Conservation (phyloP, 2,888 invertebrate species). For the Cryptocephalus primarius region DNA sequence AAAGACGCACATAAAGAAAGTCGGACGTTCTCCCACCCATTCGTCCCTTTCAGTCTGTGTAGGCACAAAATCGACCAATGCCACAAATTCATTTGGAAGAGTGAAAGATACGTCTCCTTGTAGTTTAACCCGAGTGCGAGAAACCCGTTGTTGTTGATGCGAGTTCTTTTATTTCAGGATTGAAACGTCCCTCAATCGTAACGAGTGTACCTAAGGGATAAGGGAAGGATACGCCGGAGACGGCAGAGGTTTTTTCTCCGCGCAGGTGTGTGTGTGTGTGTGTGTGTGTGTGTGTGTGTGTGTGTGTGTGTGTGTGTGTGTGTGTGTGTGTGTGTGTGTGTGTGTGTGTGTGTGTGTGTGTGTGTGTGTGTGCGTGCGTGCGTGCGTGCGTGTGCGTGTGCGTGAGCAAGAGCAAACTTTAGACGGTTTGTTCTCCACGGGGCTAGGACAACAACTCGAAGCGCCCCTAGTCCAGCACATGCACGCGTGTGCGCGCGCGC, state of each 20-base stretch:
- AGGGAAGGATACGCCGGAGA: slow-evolving; percentile 11
- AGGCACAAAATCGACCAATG: too few relatives aligned
- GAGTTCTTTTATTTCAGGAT: slow-evolving; percentile 13
- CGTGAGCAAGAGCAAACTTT: slow-evolving; percentile 19
- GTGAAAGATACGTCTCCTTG: too few relatives aligned
- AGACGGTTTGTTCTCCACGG: slow-evolving; percentile 19
- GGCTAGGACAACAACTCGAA: slow-evolving; percentile 12
- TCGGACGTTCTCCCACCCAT: too few relatives aligned
- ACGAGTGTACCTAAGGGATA: slow-evolving; percentile 14
- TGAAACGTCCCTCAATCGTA: slow-evolving; percentile 19
- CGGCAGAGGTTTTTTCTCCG: slow-evolving; percentile 9
- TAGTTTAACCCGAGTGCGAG: neutral
- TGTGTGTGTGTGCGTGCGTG: neutral
- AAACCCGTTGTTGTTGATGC: slow-evolving; percentile 6
- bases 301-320: neutral
- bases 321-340: neutral
- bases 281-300: neutral
- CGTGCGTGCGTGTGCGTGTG: neutral
- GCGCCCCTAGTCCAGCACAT: neutral
- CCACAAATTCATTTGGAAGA: too few relatives aligned
- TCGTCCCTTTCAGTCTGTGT: too few relatives aligned
- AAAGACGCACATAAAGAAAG: too few relatives aligned
- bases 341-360: neutral
- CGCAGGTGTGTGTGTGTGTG: too few relatives aligned
- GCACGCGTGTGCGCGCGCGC: too few relatives aligned